phyloP scores from a whole-genome alignment of 37 sponge, comb jelly and placozoan genomes.

The Beroe forskalii region DNA sequence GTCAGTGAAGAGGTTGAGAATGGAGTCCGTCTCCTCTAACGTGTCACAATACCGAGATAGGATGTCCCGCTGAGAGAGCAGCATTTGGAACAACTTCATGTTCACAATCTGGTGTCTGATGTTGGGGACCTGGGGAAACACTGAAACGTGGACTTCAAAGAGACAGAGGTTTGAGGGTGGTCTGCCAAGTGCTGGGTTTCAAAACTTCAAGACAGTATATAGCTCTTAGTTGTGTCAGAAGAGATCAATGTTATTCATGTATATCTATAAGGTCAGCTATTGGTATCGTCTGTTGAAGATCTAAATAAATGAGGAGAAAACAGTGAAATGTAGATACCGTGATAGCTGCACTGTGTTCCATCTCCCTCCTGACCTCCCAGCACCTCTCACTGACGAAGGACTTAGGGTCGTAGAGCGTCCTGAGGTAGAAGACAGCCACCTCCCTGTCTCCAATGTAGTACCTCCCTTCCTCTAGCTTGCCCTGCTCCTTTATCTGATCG shows the following conservation, averaged over 20 bases:
- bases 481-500: neutral
- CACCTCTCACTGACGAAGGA: neutral
- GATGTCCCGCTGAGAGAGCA: neutral
- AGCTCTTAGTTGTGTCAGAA: too few relatives aligned
- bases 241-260: too few relatives aligned
- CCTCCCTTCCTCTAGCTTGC: neutral
- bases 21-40: neutral
- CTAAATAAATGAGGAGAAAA: too few relatives aligned
- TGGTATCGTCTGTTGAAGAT: too few relatives aligned
- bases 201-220: too few relatives aligned
- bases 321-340: too few relatives aligned
- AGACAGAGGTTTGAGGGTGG: neutral
- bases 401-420: constrained; percentile 23
- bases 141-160: neutral
- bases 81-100: constrained; percentile 56
- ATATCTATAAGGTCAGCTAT: too few relatives aligned
- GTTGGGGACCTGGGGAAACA: neutral
- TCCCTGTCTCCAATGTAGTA: constrained; percentile 2
- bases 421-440: constrained; percentile 40
- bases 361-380: constrained; percentile 13
- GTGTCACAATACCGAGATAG: neutral
- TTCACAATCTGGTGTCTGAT: constrained; percentile 55
- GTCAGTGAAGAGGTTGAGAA: neutral
- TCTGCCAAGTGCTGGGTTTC: neutral
- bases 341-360: constrained; percentile 15